These are phyloP conservation scores for Ectemnius cavifrons DNA, from an alignment of 2,888 invertebrate genomes.

Conservation along the genomic window DNA sequence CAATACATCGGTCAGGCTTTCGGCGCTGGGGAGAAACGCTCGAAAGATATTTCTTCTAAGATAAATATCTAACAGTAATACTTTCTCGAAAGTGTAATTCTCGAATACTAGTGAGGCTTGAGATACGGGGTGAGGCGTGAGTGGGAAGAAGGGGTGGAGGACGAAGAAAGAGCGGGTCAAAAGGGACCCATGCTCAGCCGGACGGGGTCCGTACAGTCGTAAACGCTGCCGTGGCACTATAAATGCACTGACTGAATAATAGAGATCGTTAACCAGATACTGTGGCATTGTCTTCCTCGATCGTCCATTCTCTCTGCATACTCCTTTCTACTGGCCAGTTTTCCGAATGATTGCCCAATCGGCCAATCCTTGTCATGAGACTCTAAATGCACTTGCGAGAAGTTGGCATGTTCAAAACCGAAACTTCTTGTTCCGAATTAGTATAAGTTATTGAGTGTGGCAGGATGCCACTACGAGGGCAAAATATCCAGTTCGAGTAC, in stretches of 20 bases:
- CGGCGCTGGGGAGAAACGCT: slow-evolving; percentile 17
- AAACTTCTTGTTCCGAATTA: neutral
- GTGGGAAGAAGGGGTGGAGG: slow-evolving; percentile 23
- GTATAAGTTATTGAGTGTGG: neutral
- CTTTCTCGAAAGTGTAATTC: slow-evolving; percentile 54
- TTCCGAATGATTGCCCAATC: neutral
- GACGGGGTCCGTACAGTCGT: slow-evolving; percentile 32
- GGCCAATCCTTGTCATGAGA: slow-evolving; percentile 4
- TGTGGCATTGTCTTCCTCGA: neutral
- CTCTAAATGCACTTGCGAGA: neutral
- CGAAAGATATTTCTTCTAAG: slow-evolving; percentile 39
- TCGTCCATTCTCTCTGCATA: neutral
- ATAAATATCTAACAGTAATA: slow-evolving; percentile 62
- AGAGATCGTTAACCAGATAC: slow-evolving; percentile 19
- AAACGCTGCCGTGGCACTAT: slow-evolving; percentile 29
- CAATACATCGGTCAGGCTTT: neutral
- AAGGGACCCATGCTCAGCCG: slow-evolving; percentile 51
- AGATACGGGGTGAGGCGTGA: too few species aligned
- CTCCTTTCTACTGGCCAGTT: slow-evolving; percentile 5
- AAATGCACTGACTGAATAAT: slow-evolving; percentile 35
- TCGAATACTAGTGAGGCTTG: slow-evolving; percentile 46
- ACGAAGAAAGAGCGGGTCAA: slow-evolving; percentile 57
- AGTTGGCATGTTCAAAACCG: neutral
- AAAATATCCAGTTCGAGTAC: slow-evolving; percentile 73
- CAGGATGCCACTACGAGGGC: slow-evolving; percentile 70